A percentile compares a stretch with the other conserved stretches of the same genome.
Evolutionary conservation across 1,140 invertebrate species (phyloP).

Genomic region (Mesaphorura yosii): DNA sequence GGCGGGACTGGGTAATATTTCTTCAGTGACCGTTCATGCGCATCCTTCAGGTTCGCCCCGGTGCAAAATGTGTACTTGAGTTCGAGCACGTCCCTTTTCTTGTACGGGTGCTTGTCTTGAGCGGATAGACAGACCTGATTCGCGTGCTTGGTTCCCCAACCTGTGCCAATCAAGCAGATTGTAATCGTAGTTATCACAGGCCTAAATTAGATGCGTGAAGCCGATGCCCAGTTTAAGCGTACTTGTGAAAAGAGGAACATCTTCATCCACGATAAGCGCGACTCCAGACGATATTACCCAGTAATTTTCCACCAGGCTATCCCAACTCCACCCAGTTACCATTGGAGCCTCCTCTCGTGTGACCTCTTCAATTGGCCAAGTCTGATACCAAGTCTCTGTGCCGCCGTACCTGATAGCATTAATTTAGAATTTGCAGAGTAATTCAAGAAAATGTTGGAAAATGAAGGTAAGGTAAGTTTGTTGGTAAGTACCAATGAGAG

Average conservation of each 20-base stretch:
- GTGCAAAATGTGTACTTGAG: slow-evolving; percentile 35
- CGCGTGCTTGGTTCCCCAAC: background rate
- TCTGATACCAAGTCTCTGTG: slow-evolving; percentile 35
- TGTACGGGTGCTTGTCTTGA: slow-evolving; percentile 26
- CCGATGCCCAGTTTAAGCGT: slow-evolving; percentile 44
- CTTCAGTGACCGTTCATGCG: slow-evolving; percentile 50
- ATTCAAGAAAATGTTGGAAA: no score
- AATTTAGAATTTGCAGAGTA: no score
- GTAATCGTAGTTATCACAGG: no score
- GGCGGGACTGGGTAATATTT: slow-evolving; percentile 51
- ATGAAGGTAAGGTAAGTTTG: no score
- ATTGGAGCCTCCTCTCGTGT: slow-evolving; percentile 28
- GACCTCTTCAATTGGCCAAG: slow-evolving; percentile 38
- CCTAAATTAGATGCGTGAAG: slow-evolving; percentile 32
- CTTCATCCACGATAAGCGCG: slow-evolving; percentile 49
- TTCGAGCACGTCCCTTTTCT: slow-evolving; percentile 21
- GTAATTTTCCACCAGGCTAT: slow-evolving; percentile 56
- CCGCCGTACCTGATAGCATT: no score
- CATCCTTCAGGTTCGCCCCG: slow-evolving; percentile 42
- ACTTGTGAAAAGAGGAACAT: slow-evolving; percentile 56
- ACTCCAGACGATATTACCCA: slow-evolving; percentile 60
- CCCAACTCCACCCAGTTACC: slow-evolving; percentile 35
- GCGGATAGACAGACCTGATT: slow-evolving; percentile 14
- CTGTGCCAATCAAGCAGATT: background rate
- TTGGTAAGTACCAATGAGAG: slow-evolving; percentile 3